phyloP scores from a whole-genome alignment of 2,797 vertebrate genomes.

The Thunnus albacares region DNA sequence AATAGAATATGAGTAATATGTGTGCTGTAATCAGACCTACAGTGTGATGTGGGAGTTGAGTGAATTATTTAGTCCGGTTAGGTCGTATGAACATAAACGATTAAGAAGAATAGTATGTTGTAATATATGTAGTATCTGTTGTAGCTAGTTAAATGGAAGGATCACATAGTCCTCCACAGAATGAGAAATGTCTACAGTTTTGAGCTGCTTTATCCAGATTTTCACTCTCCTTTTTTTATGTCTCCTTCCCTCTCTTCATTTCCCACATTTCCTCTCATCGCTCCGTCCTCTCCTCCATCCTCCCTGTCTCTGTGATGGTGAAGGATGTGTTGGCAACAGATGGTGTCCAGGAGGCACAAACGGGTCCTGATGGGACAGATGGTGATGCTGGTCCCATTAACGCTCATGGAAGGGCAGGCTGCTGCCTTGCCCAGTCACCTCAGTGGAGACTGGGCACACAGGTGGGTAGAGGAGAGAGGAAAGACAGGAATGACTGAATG shows the following conservation, averaged over 20 bases:
- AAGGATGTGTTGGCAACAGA: conserved; percentile 40
- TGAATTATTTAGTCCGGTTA: too few species aligned
- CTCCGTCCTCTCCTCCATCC: not conserved
- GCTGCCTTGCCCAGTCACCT: conserved; percentile 9
- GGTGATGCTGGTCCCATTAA: conserved; percentile 30
- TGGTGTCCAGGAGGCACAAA: conserved; percentile 32
- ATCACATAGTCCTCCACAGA: not conserved
- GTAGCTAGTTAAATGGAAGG: not conserved
- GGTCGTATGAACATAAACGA: too few species aligned
- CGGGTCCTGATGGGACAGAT: conserved; percentile 34
- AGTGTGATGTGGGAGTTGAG: too few species aligned
- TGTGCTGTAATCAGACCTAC: too few species aligned
- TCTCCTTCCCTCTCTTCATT: not conserved
- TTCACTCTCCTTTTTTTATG: not conserved
- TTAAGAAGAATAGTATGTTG: too few species aligned
- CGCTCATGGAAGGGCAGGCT: not conserved
- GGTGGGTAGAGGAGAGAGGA: conserved; percentile 26
- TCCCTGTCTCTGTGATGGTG: not conserved
- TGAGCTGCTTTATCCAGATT: not conserved
- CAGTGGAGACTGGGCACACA: not conserved
- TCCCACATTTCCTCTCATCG: not conserved
- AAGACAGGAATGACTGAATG: conserved; percentile 3
- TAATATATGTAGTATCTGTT: not conserved
- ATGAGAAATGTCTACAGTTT: not conserved
- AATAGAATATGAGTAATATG: too few species aligned